These are phyloP conservation scores for Edolisoma coerulescens DNA, from an alignment of 2,113 vertebrate genomes.

Conservation along the genomic window DNA sequence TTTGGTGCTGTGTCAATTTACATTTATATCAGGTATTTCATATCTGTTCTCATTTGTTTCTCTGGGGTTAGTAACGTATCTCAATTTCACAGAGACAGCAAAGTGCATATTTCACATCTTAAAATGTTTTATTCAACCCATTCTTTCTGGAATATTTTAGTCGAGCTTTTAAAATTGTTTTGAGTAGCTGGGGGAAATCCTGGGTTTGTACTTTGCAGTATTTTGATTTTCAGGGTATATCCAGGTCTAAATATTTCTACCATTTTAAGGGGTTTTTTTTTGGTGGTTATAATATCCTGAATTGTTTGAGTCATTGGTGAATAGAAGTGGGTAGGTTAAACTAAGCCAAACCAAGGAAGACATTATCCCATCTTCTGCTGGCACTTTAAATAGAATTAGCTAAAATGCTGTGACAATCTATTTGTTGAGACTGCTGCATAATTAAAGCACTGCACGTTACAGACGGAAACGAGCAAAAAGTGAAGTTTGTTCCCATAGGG, in stretches of 20 bases:
- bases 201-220: not conserved
- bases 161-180: not conserved
- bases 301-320: not conserved
- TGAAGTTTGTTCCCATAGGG: not conserved
- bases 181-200: not conserved
- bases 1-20: not conserved
- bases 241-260: not conserved
- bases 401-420: not conserved
- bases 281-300: not conserved
- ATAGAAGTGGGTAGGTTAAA: not conserved
- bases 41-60: not conserved
- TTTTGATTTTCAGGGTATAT: not conserved
- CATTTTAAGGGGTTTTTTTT: not conserved
- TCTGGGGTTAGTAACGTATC: not conserved
- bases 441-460: slow-evolving; percentile 7
- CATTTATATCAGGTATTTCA: not conserved
- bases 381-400: not conserved
- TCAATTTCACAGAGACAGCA: not conserved
- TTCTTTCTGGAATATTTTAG: not conserved
- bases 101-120: not conserved
- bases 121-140: not conserved
- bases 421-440: slow-evolving; percentile 35
- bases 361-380: not conserved
- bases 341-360: not conserved
- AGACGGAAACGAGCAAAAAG: slow-evolving; percentile 1